A percentile compares a stretch with the other conserved stretches of the same genome.
Conservation (phyloP, 1,140 invertebrate genomes). For the Rhagoletis zephyria region DNA sequence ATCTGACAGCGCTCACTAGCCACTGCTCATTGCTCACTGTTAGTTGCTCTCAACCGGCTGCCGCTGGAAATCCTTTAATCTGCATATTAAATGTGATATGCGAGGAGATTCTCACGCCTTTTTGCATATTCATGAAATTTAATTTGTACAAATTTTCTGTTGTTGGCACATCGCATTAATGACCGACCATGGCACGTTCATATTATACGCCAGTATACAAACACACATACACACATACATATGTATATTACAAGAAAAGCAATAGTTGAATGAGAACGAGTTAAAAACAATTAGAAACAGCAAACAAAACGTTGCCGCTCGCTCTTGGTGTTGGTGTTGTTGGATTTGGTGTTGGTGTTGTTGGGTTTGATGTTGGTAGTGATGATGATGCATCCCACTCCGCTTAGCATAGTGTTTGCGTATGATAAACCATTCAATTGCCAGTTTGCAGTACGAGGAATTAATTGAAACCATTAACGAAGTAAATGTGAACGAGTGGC, state of each 20-base stretch:
- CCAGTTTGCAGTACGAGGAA: slow-evolving; percentile 38
- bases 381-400: neutral
- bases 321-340: neutral
- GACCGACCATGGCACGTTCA: slow-evolving; percentile 21
- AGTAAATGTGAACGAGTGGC: neutral
- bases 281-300: slow-evolving; percentile 50
- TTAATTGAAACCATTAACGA: slow-evolving; percentile 48
- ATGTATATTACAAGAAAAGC: neutral
- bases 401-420: slow-evolving; percentile 23
- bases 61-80: slow-evolving; percentile 48
- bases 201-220: slow-evolving; percentile 19
- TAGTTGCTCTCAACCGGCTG: neutral
- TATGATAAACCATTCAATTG: slow-evolving; percentile 48
- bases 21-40: neutral
- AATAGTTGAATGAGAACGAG: slow-evolving; percentile 4
- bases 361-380: neutral
- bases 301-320: slow-evolving; percentile 46
- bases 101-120: slow-evolving; percentile 39
- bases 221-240: neutral
- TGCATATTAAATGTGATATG: slow-evolving; percentile 51
- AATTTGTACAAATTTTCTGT: slow-evolving; percentile 53
- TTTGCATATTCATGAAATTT: slow-evolving; percentile 52
- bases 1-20: neutral
- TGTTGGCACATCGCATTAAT: slow-evolving; percentile 42
- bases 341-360: neutral